phyloP scores from a whole-genome alignment of 1,140 invertebrate genomes.

The Rhopalosiphum maidis region DNA sequence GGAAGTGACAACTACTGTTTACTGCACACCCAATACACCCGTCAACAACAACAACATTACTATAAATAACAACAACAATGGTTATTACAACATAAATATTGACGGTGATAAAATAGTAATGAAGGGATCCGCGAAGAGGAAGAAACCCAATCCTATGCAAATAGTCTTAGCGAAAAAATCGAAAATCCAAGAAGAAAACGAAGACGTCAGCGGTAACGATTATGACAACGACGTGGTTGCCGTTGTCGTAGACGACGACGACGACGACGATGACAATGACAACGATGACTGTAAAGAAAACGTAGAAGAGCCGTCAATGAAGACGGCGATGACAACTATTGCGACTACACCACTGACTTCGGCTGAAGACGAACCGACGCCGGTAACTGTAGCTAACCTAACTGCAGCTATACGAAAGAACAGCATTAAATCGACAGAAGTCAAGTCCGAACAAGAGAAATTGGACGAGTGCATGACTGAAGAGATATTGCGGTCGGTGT shows the following conservation, averaged over 20 bases:
- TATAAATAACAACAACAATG: constrained; percentile 24
- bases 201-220: neutral
- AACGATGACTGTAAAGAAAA: neutral
- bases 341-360: constrained; percentile 37
- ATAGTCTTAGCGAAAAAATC: constrained; percentile 46
- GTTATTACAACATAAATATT: neutral
- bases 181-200: constrained; percentile 11
- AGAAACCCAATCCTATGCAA: constrained; percentile 49
- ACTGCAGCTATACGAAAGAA: neutral
- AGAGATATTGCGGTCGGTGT: constrained; percentile 33
- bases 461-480: constrained; percentile 24
- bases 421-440: neutral
- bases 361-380: neutral
- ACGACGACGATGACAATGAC: constrained; percentile 59
- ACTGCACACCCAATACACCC: neutral
- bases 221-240: neutral
- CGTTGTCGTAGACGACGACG: constrained; percentile 58
- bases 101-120: neutral
- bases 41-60: constrained; percentile 32
- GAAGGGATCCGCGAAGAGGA: constrained; percentile 49
- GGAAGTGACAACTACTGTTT: constrained; percentile 44
- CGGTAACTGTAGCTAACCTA: neutral
- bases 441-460: constrained; percentile 29
- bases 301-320: neutral
- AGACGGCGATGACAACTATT: constrained; percentile 55